These are phyloP conservation scores for Chitala chitala DNA, from an alignment of 2,113 vertebrate genomes.

Conservation along the genomic window DNA sequence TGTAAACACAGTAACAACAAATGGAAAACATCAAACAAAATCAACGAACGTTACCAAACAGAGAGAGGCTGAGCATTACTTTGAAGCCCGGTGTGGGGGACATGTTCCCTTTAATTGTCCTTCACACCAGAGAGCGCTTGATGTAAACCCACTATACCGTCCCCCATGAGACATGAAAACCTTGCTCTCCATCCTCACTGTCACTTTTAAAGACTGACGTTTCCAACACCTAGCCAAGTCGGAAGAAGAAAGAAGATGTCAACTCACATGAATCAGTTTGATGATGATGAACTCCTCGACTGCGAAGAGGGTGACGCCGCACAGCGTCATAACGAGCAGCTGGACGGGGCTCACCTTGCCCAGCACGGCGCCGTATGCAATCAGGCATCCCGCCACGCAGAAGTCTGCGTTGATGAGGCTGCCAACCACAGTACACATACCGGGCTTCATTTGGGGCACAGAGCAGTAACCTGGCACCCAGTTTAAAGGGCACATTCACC, in stretches of 20 bases:
- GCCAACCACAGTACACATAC: constrained; percentile 13
- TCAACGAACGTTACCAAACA: background rate
- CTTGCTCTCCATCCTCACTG: too few relatives aligned
- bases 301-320: constrained; percentile 81
- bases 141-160: too few relatives aligned
- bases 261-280: constrained; percentile 77
- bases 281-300: constrained; percentile 89
- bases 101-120: too few relatives aligned
- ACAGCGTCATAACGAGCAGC: constrained; percentile 82
- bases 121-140: too few relatives aligned
- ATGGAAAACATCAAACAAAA: background rate
- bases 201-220: too few relatives aligned
- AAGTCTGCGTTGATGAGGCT: constrained; percentile 96
- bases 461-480: background rate
- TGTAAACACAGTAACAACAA: constrained; percentile 41
- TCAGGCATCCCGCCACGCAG: constrained; percentile 82
- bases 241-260: background rate
- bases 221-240: background rate
- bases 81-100: too few relatives aligned
- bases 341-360: constrained; percentile 92
- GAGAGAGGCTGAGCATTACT: too few relatives aligned
- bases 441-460: background rate
- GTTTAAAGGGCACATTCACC: too few relatives aligned
- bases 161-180: too few relatives aligned
- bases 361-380: constrained; percentile 87